Percentiles rank a stretch among this genome's conserved stretches.
These are phyloP conservation scores for Piezodorus guildinii DNA, from an alignment of 1,140 invertebrate species.

Conservation along the genomic window DNA sequence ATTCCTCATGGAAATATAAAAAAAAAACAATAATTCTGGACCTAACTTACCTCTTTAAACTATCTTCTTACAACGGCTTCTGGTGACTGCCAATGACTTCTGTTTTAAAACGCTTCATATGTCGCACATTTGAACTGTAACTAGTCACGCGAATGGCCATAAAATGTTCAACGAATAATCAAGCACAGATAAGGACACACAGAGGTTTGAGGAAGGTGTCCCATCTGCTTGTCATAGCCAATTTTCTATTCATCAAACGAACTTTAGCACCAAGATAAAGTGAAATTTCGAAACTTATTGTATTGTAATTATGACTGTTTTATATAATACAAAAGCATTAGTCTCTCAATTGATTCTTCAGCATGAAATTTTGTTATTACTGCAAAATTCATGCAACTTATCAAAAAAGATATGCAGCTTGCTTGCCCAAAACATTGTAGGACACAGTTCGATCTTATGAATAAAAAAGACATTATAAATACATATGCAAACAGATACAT, in stretches of 20 bases:
- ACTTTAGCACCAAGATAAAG: background rate
- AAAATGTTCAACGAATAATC: background rate
- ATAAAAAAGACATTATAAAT: background rate
- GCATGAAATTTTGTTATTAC: no score
- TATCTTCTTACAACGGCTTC: background rate
- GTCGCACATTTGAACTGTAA: no score
- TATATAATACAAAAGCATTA: no score
- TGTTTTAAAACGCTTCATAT: background rate
- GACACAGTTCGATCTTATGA: background rate
- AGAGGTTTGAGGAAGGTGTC: conserved; percentile 29
- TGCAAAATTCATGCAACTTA: no score
- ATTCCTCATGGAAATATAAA: conserved; percentile 27
- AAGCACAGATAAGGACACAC: conserved; percentile 19
- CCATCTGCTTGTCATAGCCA: conserved; percentile 27
- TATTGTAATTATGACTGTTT: no score
- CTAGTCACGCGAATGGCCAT: no score
- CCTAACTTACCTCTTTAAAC: conserved; percentile 21
- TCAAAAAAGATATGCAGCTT: no score
- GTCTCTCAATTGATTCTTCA: no score
- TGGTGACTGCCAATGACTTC: background rate
- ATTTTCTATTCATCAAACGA: background rate
- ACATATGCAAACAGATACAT: no score
- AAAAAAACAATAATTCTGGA: conserved; percentile 12
- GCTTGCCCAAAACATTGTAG: no score
- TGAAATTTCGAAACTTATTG: no score